These are phyloP conservation scores for Bombus sibiricus DNA, from an alignment of 1,140 invertebrate genomes.

Conservation along the genomic window DNA sequence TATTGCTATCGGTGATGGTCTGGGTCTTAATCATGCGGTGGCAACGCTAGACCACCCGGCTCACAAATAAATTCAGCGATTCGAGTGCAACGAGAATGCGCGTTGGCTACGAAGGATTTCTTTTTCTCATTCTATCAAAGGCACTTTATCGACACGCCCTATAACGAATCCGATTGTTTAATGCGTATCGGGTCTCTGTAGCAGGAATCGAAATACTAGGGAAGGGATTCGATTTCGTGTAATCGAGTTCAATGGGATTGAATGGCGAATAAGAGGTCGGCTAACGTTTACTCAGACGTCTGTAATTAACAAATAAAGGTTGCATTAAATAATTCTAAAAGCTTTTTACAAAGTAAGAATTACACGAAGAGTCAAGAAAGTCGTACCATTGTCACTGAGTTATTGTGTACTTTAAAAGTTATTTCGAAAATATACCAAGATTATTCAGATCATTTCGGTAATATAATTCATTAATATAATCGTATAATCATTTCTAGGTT, in stretches of 20 bases:
- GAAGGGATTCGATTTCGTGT: background rate
- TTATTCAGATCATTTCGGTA: too few relatives aligned
- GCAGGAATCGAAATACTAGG: background rate
- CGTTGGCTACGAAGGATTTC: background rate
- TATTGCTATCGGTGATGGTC: conserved; percentile 27
- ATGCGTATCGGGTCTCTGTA: conserved; percentile 17
- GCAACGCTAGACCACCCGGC: conserved; percentile 27
- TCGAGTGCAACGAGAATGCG: background rate
- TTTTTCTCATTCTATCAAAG: background rate
- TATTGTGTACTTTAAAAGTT: background rate
- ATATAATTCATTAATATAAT: too few relatives aligned
- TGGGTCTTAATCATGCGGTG: conserved; percentile 20
- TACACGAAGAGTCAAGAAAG: background rate
- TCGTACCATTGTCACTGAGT: too few relatives aligned
- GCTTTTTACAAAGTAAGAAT: too few relatives aligned
- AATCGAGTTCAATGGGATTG: background rate
- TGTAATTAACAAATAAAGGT: background rate
- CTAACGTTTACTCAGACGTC: too few relatives aligned
- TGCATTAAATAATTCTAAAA: background rate
- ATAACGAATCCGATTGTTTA: conserved; percentile 37
- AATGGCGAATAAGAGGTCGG: background rate
- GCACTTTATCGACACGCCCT: background rate
- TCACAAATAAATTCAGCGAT: conserved; percentile 1
- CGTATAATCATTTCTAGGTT: background rate
- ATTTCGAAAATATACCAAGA: too few relatives aligned